A percentile compares a stretch with the other conserved stretches of the same genome.
Conservation (phyloP, 92 coral and sea anemone species). For the Actinernus sp. region DNA sequence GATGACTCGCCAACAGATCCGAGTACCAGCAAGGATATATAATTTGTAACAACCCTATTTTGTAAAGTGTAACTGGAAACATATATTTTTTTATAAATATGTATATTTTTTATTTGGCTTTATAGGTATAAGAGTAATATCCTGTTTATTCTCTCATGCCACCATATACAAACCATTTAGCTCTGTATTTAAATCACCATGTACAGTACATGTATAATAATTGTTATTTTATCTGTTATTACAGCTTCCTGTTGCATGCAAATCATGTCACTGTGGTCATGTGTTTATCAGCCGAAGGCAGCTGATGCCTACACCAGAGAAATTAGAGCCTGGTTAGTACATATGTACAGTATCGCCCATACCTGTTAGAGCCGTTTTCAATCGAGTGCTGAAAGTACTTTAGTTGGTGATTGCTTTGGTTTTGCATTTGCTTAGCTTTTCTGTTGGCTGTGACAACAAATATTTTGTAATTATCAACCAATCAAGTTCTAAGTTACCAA, state of each 20-base stretch:
- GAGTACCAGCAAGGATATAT: too few species aligned
- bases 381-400: too few species aligned
- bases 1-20: too few species aligned
- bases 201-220: too few species aligned
- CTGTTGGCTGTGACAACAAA: too few species aligned
- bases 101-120: background rate
- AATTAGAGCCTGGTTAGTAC: conserved; percentile 29
- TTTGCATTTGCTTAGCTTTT: too few species aligned
- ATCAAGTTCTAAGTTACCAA: too few species aligned
- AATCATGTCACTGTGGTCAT: conserved; percentile 97
- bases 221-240: background rate
- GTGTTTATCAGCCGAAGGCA: conserved; percentile 90
- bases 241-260: conserved; percentile 98
- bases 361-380: background rate
- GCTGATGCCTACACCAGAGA: conserved; percentile 42
- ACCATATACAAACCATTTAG: background rate
- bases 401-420: too few species aligned
- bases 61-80: too few species aligned
- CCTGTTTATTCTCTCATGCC: background rate
- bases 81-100: background rate
- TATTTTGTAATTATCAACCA: too few species aligned
- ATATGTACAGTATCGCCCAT: background rate
- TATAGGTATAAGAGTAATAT: background rate
- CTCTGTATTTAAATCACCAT: too few species aligned
- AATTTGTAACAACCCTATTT: too few species aligned